phyloP scores from a whole-genome alignment of 2,113 vertebrate genomes.

The Elephas maximus region DNA sequence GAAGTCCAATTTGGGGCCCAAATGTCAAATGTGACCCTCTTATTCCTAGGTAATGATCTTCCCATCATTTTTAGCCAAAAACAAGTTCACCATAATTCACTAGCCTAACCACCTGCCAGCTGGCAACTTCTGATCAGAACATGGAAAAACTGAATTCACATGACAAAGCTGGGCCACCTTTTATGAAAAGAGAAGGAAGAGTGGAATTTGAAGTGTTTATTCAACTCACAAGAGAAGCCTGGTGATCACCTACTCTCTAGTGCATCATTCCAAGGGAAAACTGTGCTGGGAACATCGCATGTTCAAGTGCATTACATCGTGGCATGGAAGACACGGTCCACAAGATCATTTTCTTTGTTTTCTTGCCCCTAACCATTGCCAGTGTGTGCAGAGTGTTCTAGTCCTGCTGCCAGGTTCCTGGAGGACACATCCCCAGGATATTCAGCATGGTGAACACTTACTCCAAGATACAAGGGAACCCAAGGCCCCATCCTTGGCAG shows the following conservation, averaged over 20 bases:
- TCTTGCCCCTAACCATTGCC: not conserved
- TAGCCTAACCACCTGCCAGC: not conserved
- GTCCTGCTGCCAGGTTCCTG: not conserved
- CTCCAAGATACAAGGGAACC: not conserved
- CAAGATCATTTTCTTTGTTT: not conserved
- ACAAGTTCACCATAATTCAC: not conserved
- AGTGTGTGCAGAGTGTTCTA: not conserved
- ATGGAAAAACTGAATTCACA: not conserved
- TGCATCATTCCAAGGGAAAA: not conserved
- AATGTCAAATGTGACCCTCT: not conserved
- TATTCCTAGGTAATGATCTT: not conserved
- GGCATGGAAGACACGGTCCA: not conserved
- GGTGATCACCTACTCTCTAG: not conserved
- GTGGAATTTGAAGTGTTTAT: slow-evolving; percentile 34
- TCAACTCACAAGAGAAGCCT: not conserved
- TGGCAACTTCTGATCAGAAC: not conserved
- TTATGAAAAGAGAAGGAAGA: not conserved
- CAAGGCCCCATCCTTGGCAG: not conserved
- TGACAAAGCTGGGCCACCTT: not conserved
- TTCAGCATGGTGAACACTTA: not conserved
- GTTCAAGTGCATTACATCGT: not conserved
- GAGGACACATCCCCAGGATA: not conserved
- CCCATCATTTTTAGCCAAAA: not conserved
- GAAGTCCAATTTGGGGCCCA: not conserved
- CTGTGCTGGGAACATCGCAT: not conserved